Percentiles rank a stretch among this genome's conserved stretches.
These are phyloP conservation scores for Hemicentrotus pulcherrimus DNA, from an alignment of 35 echinoderm and acorn worm species.

Conservation along the genomic window DNA sequence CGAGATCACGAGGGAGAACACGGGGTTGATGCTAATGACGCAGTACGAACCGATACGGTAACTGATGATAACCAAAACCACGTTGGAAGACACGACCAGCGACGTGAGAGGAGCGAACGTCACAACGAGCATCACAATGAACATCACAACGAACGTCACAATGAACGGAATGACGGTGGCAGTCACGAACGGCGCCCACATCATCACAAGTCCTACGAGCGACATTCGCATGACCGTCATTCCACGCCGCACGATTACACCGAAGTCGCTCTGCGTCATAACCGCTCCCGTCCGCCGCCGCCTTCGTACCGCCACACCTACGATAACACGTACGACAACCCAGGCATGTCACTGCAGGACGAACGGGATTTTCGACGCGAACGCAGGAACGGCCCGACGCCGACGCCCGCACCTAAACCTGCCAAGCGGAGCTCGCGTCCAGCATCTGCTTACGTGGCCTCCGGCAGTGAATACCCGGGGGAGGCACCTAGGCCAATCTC, in stretches of 20 bases:
- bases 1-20: neutral
- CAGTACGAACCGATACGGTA: neutral
- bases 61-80: neutral
- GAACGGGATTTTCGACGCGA: neutral
- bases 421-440: neutral
- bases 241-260: neutral
- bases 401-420: neutral
- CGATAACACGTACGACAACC: slow-evolving; percentile 21
- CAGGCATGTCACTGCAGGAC: neutral
- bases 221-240: neutral
- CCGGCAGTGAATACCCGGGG: neutral
- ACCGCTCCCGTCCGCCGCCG: neutral
- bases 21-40: neutral
- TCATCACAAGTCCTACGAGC: neutral
- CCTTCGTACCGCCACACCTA: slow-evolving; percentile 17
- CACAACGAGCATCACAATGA: neutral
- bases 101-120: neutral
- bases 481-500: neutral
- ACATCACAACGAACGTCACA: neutral
- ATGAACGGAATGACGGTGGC: neutral
- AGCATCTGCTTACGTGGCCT: neutral
- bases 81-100: neutral
- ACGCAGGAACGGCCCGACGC: neutral
- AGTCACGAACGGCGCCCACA: neutral
- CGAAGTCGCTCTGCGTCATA: neutral